Evolutionary conservation across 2,888 invertebrate species (phyloP).

Genomic region (Cremastinae sp.): DNA sequence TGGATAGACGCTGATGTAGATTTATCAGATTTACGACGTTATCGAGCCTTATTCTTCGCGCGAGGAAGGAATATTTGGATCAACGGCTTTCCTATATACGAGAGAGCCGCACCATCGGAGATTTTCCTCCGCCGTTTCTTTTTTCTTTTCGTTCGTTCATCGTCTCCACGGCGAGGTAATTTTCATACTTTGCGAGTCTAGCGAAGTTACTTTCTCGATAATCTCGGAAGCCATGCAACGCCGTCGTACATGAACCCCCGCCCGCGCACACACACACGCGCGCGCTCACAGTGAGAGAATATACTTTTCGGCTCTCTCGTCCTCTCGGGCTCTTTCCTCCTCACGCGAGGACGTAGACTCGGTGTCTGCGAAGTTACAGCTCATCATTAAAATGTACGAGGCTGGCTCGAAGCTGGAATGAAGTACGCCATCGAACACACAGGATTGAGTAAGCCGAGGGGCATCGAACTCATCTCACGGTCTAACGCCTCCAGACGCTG

Average conservation of each 20-base stretch:
- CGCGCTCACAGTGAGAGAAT: background rate
- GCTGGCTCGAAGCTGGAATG: conserved; percentile 6
- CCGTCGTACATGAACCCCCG: no score
- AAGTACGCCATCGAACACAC: background rate
- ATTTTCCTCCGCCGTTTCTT: no score
- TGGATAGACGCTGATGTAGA: no score
- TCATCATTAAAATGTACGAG: conserved; percentile 36
- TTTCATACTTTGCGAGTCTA: conserved; percentile 19
- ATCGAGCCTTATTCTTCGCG: no score
- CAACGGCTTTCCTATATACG: no score
- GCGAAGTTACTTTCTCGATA: conserved; percentile 19
- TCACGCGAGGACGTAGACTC: background rate
- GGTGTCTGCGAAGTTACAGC: conserved; percentile 31
- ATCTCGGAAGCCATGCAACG: conserved; percentile 6
- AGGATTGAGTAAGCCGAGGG: background rate
- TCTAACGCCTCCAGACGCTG: conserved; percentile 18
- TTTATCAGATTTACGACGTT: no score
- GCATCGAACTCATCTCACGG: conserved; percentile 28
- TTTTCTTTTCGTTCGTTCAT: background rate
- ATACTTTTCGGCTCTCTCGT: no score
- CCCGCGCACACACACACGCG: background rate
- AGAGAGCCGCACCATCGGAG: no score
- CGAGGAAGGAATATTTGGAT: no score
- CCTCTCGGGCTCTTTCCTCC: no score
- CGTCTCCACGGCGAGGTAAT: conserved; percentile 9